These are phyloP conservation scores for Dipodomys ordii DNA, from an alignment of 2,113 vertebrate genomes.

Conservation along the genomic window DNA sequence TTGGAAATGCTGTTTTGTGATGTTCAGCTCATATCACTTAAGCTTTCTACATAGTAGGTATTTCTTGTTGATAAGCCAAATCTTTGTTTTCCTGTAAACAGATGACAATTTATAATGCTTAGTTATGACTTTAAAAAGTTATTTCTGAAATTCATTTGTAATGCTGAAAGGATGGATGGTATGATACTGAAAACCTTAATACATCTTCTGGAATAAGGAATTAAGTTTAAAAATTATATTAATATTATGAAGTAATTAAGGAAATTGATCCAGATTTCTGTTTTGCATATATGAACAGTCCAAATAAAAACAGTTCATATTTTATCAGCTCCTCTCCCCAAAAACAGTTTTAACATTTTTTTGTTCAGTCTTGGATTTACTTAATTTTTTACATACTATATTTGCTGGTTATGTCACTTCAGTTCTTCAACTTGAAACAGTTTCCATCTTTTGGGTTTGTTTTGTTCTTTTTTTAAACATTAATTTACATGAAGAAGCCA, in stretches of 20 bases:
- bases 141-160: not conserved
- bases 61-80: conserved; percentile 18
- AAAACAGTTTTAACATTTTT: no score
- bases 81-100: not conserved
- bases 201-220: not conserved
- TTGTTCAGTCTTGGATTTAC: no score
- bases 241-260: not conserved
- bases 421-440: not conserved
- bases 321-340: no score
- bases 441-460: not conserved
- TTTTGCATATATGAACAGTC: no score
- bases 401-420: no score
- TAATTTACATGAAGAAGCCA: not conserved
- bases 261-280: not conserved
- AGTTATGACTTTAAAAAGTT: conserved; percentile 4
- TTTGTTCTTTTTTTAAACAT: not conserved
- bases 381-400: no score
- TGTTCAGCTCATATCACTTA: conserved; percentile 16
- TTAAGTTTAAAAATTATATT: conserved; percentile 38
- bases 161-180: not conserved
- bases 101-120: conserved; percentile 14
- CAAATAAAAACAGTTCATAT: no score
- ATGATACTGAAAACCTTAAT: not conserved
- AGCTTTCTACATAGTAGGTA: not conserved
- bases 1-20: not conserved